phyloP scores from a whole-genome alignment of 2,113 vertebrate genomes.

The Castor canadensis region DNA sequence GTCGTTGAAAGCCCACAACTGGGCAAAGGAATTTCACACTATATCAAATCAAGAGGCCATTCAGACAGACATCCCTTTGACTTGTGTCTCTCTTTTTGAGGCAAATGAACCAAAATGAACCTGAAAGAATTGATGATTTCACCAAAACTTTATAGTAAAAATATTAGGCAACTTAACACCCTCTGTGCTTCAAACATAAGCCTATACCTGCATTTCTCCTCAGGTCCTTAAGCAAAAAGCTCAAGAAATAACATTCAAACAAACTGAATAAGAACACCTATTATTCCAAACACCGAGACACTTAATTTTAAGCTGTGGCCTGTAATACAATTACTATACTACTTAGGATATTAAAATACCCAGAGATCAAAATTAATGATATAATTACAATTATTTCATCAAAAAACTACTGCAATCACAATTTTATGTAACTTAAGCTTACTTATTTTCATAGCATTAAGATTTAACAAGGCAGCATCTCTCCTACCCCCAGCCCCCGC shows the following conservation, averaged over 20 bases:
- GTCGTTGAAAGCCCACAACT: not conserved
- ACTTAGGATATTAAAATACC: slow-evolving; percentile 17
- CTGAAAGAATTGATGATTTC: slow-evolving; percentile 33
- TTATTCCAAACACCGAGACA: slow-evolving; percentile 19
- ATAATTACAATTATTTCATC: slow-evolving; percentile 16
- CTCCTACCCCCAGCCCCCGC: not conserved
- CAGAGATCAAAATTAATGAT: slow-evolving; percentile 55
- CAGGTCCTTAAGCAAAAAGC: slow-evolving; percentile 29
- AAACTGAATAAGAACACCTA: slow-evolving; percentile 50
- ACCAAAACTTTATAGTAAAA: slow-evolving; percentile 14
- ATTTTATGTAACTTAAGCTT: slow-evolving; percentile 52
- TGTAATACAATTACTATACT: slow-evolving; percentile 39
- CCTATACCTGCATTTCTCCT: not conserved
- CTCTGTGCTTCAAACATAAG: slow-evolving; percentile 39
- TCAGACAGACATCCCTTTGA: not conserved
- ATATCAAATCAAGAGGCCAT: slow-evolving; percentile 14
- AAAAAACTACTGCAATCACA: slow-evolving; percentile 32
- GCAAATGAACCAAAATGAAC: not conserved
- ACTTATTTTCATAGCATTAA: slow-evolving; percentile 31
- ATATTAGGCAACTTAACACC: slow-evolving; percentile 10
- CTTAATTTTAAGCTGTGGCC: slow-evolving; percentile 48
- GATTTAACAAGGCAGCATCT: slow-evolving; percentile 42
- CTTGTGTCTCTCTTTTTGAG: not conserved
- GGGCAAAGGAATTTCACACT: slow-evolving; percentile 2
- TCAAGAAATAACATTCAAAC: slow-evolving; percentile 53